Percentiles rank a stretch among this genome's conserved stretches.
phyloP scores from a whole-genome alignment of 2,888 invertebrate genomes.

The Eledona agricola region DNA sequence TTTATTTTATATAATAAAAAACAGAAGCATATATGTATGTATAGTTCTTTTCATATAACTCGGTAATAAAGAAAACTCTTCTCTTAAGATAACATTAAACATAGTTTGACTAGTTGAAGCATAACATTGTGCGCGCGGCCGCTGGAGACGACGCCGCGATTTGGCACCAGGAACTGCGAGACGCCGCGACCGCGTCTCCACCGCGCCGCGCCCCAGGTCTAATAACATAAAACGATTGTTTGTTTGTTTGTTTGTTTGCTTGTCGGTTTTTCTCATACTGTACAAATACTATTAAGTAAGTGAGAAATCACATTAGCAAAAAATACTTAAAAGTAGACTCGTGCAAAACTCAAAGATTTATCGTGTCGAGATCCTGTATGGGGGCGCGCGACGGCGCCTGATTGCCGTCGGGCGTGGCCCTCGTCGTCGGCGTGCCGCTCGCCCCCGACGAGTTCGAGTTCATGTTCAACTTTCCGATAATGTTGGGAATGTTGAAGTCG shows the following conservation, averaged over 20 bases:
- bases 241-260: no score
- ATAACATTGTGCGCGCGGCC: slow-evolving; percentile 43
- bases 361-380: slow-evolving; percentile 77
- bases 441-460: slow-evolving; percentile 41
- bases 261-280: slow-evolving; percentile 51
- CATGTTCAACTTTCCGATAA: slow-evolving; percentile 64
- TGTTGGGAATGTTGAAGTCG: slow-evolving; percentile 76
- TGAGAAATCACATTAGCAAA: slow-evolving; percentile 57
- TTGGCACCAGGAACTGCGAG: slow-evolving; percentile 19
- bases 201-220: slow-evolving; percentile 42
- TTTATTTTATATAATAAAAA: slow-evolving; percentile 60
- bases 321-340: slow-evolving; percentile 53
- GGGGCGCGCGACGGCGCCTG: slow-evolving; percentile 65
- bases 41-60: slow-evolving; percentile 51
- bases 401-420: slow-evolving; percentile 50
- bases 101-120: slow-evolving; percentile 60
- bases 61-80: slow-evolving; percentile 58
- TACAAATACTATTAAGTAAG: slow-evolving; percentile 56
- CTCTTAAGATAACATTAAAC: slow-evolving; percentile 54
- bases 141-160: slow-evolving; percentile 7
- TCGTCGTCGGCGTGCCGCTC: slow-evolving; percentile 39
- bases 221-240: slow-evolving; percentile 57
- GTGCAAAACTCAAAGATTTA: slow-evolving; percentile 67
- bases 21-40: slow-evolving; percentile 56
- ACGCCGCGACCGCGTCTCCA: slow-evolving; percentile 1